Percentiles rank a stretch among this genome's conserved stretches.
Evolutionary conservation across 92 coral and sea anemone species (phyloP).

Genomic region (Muricea muricata): DNA sequence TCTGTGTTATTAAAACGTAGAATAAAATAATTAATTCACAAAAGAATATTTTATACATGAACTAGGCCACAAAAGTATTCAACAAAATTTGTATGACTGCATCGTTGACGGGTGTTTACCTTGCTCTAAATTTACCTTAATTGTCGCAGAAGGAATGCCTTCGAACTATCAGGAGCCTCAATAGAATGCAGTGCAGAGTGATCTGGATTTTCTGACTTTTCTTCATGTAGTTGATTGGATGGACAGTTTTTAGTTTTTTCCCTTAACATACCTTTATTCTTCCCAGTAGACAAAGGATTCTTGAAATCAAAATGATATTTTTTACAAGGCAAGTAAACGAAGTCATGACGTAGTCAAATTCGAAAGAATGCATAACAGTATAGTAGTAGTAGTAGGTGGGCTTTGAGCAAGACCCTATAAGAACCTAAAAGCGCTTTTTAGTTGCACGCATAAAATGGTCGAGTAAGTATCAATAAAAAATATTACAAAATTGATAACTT

Average conservation of each 20-base stretch:
- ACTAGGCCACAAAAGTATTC: not conserved
- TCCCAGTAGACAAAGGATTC: not conserved
- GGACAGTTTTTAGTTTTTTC: not conserved
- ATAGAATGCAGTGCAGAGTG: not conserved
- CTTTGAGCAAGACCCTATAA: no score
- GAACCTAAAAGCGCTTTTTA: no score
- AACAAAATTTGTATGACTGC: no score
- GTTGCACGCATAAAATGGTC: no score
- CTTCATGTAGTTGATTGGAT: not conserved
- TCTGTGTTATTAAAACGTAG: slow-evolving; percentile 43
- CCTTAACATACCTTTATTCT: not conserved
- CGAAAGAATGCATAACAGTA: no score
- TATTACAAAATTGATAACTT: no score
- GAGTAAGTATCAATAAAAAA: no score
- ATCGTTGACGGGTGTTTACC: no score
- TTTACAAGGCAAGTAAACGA: no score
- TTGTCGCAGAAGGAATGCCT: slow-evolving; percentile 75
- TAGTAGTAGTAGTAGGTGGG: no score
- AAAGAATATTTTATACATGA: not conserved
- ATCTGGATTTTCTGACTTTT: not conserved
- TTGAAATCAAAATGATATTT: no score
- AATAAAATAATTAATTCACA: not conserved
- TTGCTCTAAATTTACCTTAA: slow-evolving; percentile 61
- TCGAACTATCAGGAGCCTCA: slow-evolving; percentile 46
- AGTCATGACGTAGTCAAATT: no score